A percentile compares a stretch with the other conserved stretches of the same genome.
phyloP scores from a whole-genome alignment of 2,113 vertebrate species.

The Erpornis zantholeuca region DNA sequence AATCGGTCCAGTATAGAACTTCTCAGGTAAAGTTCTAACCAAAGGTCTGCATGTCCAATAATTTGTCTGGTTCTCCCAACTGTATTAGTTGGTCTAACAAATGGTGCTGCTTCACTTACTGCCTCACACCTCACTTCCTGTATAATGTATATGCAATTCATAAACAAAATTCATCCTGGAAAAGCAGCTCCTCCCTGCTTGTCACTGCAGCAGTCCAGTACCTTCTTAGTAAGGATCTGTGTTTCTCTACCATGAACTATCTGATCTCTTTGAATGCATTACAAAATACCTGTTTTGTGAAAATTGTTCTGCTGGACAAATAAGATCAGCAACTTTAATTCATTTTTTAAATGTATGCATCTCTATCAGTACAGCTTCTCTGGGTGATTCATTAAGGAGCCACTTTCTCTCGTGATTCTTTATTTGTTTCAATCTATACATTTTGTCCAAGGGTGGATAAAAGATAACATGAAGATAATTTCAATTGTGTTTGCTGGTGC shows the following conservation, averaged over 20 bases:
- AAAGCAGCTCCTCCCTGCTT: not conserved
- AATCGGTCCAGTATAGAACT: not conserved
- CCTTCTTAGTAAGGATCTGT: not conserved
- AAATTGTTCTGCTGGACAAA: not conserved
- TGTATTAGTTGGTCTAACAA: not conserved
- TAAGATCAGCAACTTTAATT: not conserved
- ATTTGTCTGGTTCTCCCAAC: not conserved
- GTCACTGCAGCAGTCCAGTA: not conserved
- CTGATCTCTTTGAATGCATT: not conserved
- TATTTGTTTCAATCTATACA: not conserved
- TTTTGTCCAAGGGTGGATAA: not conserved
- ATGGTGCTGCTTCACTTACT: not conserved
- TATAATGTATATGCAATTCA: not conserved
- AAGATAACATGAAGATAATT: not conserved
- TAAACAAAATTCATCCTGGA: not conserved
- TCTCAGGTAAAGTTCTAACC: not conserved
- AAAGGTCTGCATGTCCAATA: not conserved
- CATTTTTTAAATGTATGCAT: not conserved
- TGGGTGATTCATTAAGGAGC: not conserved
- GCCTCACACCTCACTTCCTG: not conserved
- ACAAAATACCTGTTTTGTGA: not conserved
- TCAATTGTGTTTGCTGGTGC: not conserved
- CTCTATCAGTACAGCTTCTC: not conserved
- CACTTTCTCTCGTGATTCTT: not conserved
- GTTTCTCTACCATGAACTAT: not conserved